Percentiles rank a stretch among this genome's conserved stretches.
Conservation (phyloP, 1,140 invertebrate genomes). For the Agraylea sexmaculata region DNA sequence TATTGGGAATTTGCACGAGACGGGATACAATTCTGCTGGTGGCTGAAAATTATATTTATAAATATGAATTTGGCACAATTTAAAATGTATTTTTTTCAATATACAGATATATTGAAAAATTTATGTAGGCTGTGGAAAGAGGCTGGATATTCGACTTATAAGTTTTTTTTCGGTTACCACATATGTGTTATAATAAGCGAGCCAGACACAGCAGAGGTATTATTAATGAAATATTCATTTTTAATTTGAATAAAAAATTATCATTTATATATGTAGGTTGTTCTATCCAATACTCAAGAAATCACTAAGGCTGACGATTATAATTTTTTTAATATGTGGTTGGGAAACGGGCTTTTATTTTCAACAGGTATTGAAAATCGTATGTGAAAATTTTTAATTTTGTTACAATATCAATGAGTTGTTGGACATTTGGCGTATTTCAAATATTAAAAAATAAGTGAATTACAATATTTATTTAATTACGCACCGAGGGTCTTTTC, state of each 20-base stretch:
- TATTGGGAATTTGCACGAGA: slow-evolving; percentile 14
- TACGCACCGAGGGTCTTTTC: too few relatives aligned
- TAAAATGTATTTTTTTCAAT: too few relatives aligned
- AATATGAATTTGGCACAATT: too few relatives aligned
- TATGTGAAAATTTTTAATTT: too few relatives aligned
- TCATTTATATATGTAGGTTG: slow-evolving; percentile 7
- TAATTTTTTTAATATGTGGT: slow-evolving; percentile 22
- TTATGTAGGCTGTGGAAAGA: background rate
- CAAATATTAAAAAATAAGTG: too few relatives aligned
- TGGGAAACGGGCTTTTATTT: slow-evolving; percentile 19
- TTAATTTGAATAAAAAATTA: background rate
- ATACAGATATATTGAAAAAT: slow-evolving; percentile 5
- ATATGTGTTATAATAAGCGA: background rate
- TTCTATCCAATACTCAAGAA: slow-evolving; percentile 15
- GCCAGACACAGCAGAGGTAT: slow-evolving; percentile 4
- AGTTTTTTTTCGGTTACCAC: background rate
- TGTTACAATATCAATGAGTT: too few relatives aligned
- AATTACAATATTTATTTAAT: too few relatives aligned
- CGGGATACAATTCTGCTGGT: slow-evolving; percentile 13
- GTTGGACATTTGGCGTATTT: too few relatives aligned
- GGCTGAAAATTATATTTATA: too few relatives aligned
- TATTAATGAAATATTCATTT: background rate
- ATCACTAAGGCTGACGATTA: slow-evolving; percentile 22
- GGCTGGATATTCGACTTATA: slow-evolving; percentile 19
- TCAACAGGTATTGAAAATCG: slow-evolving; percentile 13